Evolutionary conservation across 2,888 invertebrate genomes (phyloP).

Genomic region (Eupithecia tripunctaria): DNA sequence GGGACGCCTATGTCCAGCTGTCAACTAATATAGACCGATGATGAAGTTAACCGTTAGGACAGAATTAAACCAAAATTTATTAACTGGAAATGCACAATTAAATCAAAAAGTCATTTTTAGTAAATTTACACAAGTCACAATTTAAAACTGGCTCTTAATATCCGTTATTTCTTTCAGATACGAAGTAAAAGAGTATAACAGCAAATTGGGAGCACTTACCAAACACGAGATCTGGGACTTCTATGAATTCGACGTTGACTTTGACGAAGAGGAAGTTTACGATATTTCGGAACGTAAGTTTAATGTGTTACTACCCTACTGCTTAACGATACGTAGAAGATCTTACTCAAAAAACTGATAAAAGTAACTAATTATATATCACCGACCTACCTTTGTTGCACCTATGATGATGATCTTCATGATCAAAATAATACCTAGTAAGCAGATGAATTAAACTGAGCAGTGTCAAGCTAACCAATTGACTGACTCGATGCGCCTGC

Average conservation of each 20-base stretch:
- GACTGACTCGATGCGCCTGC: neutral
- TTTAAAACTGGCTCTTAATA: neutral
- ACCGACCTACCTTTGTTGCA: no score
- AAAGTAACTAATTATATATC: no score
- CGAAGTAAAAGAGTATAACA: slow-evolving; percentile 55
- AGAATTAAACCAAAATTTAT: neutral
- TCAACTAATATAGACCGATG: no score
- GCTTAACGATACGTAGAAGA: neutral
- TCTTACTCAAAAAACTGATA: neutral
- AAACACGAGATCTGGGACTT: slow-evolving; percentile 64
- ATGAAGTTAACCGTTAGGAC: no score
- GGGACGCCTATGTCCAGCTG: no score
- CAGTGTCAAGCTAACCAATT: neutral
- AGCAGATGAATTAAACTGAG: no score
- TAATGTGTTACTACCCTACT: neutral
- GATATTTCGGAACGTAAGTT: slow-evolving; percentile 51
- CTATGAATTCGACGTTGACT: slow-evolving; percentile 49
- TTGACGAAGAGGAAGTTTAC: slow-evolving; percentile 49
- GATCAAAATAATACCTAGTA: no score
- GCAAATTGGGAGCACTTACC: slow-evolving; percentile 54
- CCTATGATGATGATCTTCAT: no score
- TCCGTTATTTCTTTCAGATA: slow-evolving; percentile 52
- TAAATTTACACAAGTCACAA: neutral
- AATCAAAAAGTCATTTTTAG: neutral
- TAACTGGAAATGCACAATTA: neutral